Conservation (phyloP, 64 coral and sea anemone species). For the Dendrophyllia cribrosa region DNA sequence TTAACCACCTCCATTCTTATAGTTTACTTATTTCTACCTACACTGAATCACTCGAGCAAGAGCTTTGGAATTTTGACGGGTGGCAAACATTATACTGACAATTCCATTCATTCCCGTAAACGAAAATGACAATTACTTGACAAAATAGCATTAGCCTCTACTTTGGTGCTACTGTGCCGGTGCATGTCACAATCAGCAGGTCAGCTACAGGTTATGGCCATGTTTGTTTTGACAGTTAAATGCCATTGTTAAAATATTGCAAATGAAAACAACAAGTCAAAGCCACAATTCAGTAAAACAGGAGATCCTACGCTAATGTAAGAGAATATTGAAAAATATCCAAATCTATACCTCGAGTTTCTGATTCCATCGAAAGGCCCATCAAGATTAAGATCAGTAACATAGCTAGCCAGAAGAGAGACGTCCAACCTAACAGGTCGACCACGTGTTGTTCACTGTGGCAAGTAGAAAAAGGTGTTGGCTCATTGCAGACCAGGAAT, state of each 20-base stretch:
- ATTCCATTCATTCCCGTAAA: too few species aligned
- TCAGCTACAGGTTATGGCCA: not conserved
- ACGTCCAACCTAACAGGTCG: not conserved
- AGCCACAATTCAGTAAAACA: too few species aligned
- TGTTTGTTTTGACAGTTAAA: not conserved
- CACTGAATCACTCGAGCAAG: too few species aligned
- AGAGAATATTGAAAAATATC: too few species aligned
- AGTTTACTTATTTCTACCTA: too few species aligned
- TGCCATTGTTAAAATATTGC: not conserved
- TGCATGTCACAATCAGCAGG: not conserved
- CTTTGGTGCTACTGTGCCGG: not conserved
- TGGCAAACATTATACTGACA: too few species aligned
- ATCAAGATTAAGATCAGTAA: conserved; percentile 19
- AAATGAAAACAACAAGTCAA: too few species aligned
- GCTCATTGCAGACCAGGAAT: not conserved
- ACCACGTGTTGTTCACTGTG: not conserved
- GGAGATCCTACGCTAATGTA: too few species aligned
- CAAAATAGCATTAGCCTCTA: not conserved
- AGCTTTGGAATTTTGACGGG: too few species aligned
- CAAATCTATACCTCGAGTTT: conserved; percentile 1
- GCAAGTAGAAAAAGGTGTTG: not conserved
- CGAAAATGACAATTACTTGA: too few species aligned
- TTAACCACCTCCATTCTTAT: too few species aligned
- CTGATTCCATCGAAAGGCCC: not conserved
- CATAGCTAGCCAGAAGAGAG: not conserved